Evolutionary conservation across 2,797 vertebrate species (phyloP).

Genomic region (Micropoecilia bifurca): DNA sequence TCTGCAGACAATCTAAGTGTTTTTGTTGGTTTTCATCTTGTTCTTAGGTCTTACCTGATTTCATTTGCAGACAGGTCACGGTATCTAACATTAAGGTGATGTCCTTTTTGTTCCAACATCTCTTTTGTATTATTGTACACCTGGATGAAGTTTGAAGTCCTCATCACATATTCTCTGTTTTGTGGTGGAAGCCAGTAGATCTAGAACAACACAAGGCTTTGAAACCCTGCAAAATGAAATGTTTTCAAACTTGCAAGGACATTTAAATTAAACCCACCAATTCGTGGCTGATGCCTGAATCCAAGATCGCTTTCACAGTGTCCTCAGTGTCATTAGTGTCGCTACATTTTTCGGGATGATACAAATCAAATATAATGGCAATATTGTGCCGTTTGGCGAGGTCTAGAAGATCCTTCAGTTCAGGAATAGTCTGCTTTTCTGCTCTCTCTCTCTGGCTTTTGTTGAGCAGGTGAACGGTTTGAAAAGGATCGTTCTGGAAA

Average conservation of each 20-base stretch:
- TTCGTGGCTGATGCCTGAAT: conserved; percentile 72
- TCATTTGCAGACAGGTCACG: conserved; percentile 74
- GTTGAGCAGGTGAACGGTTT: conserved; percentile 77
- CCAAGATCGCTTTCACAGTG: conserved; percentile 75
- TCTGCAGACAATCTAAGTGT: background rate
- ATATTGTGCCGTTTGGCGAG: conserved; percentile 80
- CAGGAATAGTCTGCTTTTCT: conserved; percentile 80
- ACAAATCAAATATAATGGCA: conserved; percentile 91
- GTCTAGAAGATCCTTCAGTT: conserved; percentile 78
- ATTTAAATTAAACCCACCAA: conserved; percentile 76
- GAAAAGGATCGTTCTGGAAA: conserved; percentile 87
- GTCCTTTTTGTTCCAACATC: conserved; percentile 54
- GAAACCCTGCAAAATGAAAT: background rate
- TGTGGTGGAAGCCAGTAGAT: conserved; percentile 88
- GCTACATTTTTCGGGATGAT: conserved; percentile 60
- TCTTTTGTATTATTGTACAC: conserved; percentile 74
- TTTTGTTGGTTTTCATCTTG: background rate
- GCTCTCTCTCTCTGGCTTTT: conserved; percentile 64
- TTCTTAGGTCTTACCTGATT: conserved; percentile 81
- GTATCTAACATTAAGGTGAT: conserved; percentile 87
- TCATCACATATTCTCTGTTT: conserved; percentile 78
- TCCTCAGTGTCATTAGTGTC: conserved; percentile 67
- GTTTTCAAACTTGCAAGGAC: background rate
- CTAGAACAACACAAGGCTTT: conserved; percentile 63
- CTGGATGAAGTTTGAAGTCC: conserved; percentile 83